Conservation (phyloP, 2,888 invertebrate genomes). For the Barypeithes pellucidus region DNA sequence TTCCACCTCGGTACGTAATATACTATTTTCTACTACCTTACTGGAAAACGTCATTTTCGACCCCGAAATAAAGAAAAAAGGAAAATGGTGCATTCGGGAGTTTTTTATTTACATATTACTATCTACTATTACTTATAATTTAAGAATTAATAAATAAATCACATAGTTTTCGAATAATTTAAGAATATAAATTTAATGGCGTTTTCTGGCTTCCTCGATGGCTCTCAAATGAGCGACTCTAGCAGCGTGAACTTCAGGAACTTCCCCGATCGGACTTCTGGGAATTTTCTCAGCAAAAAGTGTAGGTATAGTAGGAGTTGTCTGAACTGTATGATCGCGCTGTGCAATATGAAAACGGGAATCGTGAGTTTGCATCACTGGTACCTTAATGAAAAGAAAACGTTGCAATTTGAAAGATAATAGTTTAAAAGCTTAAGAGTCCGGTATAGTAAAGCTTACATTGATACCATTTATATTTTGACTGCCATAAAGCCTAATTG, state of each 20-base stretch:
- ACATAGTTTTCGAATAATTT: background rate
- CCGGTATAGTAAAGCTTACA: too few relatives aligned
- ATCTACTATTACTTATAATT: background rate
- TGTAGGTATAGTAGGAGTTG: background rate
- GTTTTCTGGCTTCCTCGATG: constrained; percentile 30
- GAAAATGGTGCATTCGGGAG: too few relatives aligned
- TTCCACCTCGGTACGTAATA: too few relatives aligned
- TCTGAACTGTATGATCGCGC: background rate
- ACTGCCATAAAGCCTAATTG: too few relatives aligned
- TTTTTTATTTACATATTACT: too few relatives aligned
- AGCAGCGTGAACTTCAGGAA: constrained; percentile 61
- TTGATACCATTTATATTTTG: too few relatives aligned
- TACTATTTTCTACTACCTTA: too few relatives aligned
- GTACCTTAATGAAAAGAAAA: background rate
- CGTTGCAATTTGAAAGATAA: background rate
- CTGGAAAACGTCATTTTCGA: too few relatives aligned
- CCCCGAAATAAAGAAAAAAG: too few relatives aligned
- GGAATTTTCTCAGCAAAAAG: constrained; percentile 28
- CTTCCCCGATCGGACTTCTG: constrained; percentile 58
- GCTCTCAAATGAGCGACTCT: constrained; percentile 58
- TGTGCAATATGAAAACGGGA: background rate
- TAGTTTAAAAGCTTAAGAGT: background rate
- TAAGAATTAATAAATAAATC: background rate
- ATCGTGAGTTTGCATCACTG: background rate
- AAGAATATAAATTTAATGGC: background rate